These are phyloP conservation scores for Marmota flaviventris DNA, from an alignment of 2,113 vertebrate genomes.

Conservation along the genomic window DNA sequence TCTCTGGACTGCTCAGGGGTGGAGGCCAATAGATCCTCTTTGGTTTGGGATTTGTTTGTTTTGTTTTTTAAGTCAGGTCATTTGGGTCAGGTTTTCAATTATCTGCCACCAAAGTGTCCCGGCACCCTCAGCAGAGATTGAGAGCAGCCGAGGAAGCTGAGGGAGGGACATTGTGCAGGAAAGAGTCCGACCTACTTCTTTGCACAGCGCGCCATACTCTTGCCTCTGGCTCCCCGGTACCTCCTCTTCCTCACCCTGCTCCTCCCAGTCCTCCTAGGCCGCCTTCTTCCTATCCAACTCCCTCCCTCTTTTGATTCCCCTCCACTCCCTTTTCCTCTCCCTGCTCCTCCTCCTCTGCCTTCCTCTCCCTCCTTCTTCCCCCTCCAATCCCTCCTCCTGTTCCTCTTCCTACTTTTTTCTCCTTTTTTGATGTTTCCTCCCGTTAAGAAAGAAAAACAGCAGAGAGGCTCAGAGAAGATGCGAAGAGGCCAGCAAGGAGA, in stretches of 20 bases:
- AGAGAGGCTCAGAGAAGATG: background rate
- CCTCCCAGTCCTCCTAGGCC: background rate
- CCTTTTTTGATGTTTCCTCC: background rate
- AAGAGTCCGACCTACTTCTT: background rate
- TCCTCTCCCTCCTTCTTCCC: fast-evolving
- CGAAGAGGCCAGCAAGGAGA: background rate
- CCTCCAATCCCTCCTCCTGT: too few species aligned
- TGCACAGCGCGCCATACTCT: background rate
- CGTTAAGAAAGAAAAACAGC: background rate
- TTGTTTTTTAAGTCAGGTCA: background rate
- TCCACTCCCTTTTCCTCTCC: background rate
- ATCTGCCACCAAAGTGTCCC: background rate
- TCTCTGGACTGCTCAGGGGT: background rate
- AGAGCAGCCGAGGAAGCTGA: fast-evolving
- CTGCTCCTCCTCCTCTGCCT: fast-evolving
- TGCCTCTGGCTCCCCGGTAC: background rate
- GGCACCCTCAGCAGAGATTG: background rate
- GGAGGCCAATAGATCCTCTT: fast-evolving
- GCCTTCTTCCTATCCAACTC: fast-evolving
- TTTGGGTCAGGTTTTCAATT: background rate
- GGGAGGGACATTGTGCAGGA: fast-evolving
- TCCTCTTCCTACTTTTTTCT: background rate
- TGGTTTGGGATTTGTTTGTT: background rate
- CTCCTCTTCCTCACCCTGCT: too few species aligned
- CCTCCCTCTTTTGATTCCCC: background rate